Evolutionary conservation across 2,888 invertebrate species (phyloP), one percentile per base, ranked within the genome.

Genomic region (Mythimna impura): DNA sequence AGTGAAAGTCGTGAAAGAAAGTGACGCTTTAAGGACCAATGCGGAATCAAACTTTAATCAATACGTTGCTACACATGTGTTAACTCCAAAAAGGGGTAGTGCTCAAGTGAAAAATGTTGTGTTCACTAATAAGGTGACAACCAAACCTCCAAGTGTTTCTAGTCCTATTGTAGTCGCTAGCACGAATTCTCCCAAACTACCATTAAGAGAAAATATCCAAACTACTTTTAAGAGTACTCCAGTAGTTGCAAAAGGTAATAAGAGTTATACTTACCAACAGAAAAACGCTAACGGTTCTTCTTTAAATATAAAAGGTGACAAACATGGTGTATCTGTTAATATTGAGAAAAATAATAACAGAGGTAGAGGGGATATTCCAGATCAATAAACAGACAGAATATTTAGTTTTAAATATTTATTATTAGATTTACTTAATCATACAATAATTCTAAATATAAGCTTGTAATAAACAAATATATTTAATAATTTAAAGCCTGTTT

Each of bases 401-500:
- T 10, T 57, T 81, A 66, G 65, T 82, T 81, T 81, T 76, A 73
- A 70, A 76, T 82, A 75, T 80, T 77, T 85, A 80, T 83, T 73
- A 75, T 70, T 76, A 83, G 70, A 79, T 80, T 86, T 74, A 72
- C 83, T 86, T 86, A 85, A 77, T 74, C 50, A 30, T 71, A 75
- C 30, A 66, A 69, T 81, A 60, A 57, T 69, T 72, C 73, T 82
- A 78, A 62, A 69, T 80, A 63, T 76, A 85, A 85, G 86, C 85
- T 83, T 81, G 72, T 80, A 82, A 80, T 83, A 85, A 86, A 84
- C 77, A 84, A 76, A 71, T 83, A 64, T 76, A 71, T 62, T 71
- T 66, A 62, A 76, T 67, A 77, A 68, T 81, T 85, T 86, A 83
- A 85, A 86, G 85, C 85, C 80, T 80, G 75, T 84, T 83, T 82